Conservation (phyloP, 2,113 vertebrate species). For the Malurus cyaneus region DNA sequence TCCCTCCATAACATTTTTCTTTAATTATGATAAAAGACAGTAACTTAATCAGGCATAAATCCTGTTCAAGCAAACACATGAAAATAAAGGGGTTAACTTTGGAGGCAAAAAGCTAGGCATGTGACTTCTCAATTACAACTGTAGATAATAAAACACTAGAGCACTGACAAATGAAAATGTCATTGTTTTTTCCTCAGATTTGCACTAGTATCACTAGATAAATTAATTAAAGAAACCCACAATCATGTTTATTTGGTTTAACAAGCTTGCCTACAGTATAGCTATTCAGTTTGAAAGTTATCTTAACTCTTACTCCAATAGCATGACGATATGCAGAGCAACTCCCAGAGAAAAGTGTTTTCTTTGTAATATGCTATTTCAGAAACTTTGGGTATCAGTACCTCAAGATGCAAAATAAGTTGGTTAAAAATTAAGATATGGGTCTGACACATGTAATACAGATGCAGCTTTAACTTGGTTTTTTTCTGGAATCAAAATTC, state of each 20-base stretch:
- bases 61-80: constrained; percentile 65
- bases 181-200: background rate
- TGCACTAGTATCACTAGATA: background rate
- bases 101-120: background rate
- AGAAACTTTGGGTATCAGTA: background rate
- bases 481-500: background rate
- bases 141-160: background rate
- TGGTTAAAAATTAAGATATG: background rate
- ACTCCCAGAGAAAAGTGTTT: background rate
- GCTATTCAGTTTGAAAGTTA: background rate
- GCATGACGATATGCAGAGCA: background rate
- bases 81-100: constrained; percentile 68
- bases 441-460: background rate
- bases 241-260: background rate
- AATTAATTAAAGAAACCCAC: background rate
- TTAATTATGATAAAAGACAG: constrained; percentile 83
- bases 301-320: background rate
- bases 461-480: background rate
- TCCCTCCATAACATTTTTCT: constrained; percentile 74
- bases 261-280: background rate
- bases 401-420: background rate
- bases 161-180: background rate
- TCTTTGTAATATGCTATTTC: background rate
- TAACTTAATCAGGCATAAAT: constrained; percentile 81
- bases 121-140: constrained; percentile 6